Evolutionary conservation across 2,797 vertebrate genomes (phyloP).

Genomic region (Mastacembelus armatus): DNA sequence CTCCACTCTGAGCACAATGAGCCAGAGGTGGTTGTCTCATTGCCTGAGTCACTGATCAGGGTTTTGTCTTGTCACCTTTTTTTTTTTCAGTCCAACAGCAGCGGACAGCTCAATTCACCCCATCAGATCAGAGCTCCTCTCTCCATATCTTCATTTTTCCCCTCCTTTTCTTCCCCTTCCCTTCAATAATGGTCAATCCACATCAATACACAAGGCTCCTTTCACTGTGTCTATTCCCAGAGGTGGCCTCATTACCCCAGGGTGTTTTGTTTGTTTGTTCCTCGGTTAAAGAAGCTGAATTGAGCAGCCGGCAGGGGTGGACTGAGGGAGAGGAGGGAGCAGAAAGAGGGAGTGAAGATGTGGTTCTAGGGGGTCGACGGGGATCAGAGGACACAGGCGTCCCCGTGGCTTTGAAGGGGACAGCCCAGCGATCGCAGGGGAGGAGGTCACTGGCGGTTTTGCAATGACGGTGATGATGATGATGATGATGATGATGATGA

Average conservation of each 20-base stretch:
- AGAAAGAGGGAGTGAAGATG: too few species aligned
- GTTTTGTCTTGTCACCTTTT: conserved; percentile 76
- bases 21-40: conserved; percentile 65
- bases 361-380: conserved; percentile 16
- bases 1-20: conserved; percentile 55
- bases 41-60: conserved; percentile 67
- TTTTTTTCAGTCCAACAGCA: conserved; percentile 52
- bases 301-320: conserved; percentile 75
- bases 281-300: conserved; percentile 76
- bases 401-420: conserved; percentile 46
- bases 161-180: conserved; percentile 44
- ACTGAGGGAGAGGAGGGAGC: conserved; percentile 39
- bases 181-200: conserved; percentile 74
- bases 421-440: conserved; percentile 47
- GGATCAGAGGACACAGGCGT: conserved; percentile 29
- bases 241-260: conserved; percentile 78
- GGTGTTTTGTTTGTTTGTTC: conserved; percentile 84
- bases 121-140: conserved; percentile 76
- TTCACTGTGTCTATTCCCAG: conserved; percentile 72
- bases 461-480: conserved; percentile 5
- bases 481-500: background rate
- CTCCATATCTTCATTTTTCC: conserved; percentile 53
- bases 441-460: conserved; percentile 36
- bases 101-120: conserved; percentile 73
- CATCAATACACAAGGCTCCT: conserved; percentile 76